Conservation (phyloP, 2,888 invertebrate genomes). For the Noctua janthe region DNA sequence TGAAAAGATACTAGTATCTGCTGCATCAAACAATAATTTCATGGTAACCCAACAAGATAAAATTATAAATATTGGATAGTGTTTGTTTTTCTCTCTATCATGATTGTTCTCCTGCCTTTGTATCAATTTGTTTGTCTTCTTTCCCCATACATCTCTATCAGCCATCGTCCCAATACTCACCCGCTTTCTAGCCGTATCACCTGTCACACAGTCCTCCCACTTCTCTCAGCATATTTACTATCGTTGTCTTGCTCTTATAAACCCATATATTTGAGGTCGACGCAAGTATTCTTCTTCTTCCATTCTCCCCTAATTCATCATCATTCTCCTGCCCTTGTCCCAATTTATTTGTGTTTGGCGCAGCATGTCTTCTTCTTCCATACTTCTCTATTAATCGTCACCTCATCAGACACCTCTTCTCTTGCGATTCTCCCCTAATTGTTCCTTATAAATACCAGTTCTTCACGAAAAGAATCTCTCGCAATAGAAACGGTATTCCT, state of each 20-base stretch:
- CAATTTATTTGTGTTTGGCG: no score
- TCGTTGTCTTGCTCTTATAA: neutral
- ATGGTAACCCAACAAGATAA: neutral
- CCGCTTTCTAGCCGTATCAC: neutral
- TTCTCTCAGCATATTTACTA: neutral
- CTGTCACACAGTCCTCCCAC: neutral
- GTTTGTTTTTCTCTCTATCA: neutral
- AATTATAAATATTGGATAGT: neutral
- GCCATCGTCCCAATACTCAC: no score
- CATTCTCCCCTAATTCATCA: neutral
- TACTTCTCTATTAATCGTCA: no score
- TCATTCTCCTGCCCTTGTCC: no score
- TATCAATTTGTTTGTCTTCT: neutral
- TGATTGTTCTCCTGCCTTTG: neutral
- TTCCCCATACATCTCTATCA: no score
- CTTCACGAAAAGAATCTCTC: constrained; percentile 4
- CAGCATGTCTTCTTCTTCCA: no score
- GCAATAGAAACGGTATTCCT: constrained; percentile 7
- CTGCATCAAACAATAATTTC: neutral
- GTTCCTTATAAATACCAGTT: constrained; percentile 4
- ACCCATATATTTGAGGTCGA: neutral
- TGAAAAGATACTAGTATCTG: neutral
- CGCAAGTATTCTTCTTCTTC: neutral
- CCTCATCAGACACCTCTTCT: no score
- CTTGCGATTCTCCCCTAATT: neutral